Percentiles rank a stretch among this genome's conserved stretches.
phyloP scores from a whole-genome alignment of 2,888 invertebrate genomes.

The Stratiomys singularior region DNA sequence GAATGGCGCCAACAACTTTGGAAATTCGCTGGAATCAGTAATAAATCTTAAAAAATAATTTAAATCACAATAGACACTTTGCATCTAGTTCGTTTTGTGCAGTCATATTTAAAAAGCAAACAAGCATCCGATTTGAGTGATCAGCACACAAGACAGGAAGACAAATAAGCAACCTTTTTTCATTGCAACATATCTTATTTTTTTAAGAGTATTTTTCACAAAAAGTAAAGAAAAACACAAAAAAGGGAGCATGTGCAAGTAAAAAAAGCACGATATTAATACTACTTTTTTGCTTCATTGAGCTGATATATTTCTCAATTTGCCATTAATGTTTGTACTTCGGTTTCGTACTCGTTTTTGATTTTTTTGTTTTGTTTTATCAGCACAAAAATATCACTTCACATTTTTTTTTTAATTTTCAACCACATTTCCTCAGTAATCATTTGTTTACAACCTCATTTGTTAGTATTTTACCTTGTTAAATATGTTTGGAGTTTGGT shows the following conservation, averaged over 20 bases:
- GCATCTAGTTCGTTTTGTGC: slow-evolving; percentile 15
- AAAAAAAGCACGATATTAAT: neutral
- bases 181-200: neutral
- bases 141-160: neutral
- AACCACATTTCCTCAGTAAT: too few relatives aligned
- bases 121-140: slow-evolving; percentile 11
- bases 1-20: slow-evolving; percentile 66
- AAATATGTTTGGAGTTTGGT: too few relatives aligned
- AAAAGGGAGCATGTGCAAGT: neutral
- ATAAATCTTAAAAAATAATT: slow-evolving; percentile 62
- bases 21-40: slow-evolving; percentile 61
- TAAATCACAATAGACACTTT: neutral
- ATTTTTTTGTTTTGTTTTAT: too few relatives aligned
- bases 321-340: neutral
- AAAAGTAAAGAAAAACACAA: neutral
- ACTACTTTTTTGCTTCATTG: neutral
- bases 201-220: neutral
- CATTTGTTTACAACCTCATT: too few relatives aligned
- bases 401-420: too few relatives aligned
- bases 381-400: too few relatives aligned
- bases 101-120: slow-evolving; percentile 4
- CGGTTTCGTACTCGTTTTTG: too few relatives aligned
- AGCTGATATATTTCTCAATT: slow-evolving; percentile 33
- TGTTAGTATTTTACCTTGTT: too few relatives aligned
- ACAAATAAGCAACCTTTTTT: neutral